Conservation (phyloP, 1,140 invertebrate genomes). For the Drosophila mayri region DNA sequence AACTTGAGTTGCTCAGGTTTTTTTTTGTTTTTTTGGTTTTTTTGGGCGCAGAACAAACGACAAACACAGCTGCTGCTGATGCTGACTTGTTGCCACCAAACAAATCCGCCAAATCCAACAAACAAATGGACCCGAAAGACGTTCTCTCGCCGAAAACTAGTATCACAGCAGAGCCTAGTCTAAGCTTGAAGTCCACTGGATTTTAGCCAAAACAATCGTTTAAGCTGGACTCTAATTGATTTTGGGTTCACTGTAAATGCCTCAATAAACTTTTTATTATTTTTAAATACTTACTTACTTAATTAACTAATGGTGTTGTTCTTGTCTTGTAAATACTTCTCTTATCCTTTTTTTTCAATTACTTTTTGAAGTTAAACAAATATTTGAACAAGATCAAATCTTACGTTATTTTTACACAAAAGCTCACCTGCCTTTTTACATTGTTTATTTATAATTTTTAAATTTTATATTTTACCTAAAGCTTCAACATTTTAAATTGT, state of each 20-base stretch:
- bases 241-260: neutral
- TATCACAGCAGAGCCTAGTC: conserved; percentile 7
- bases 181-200: conserved; percentile 29
- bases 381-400: conserved; percentile 6
- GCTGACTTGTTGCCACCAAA: conserved; percentile 34
- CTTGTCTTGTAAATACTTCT: neutral
- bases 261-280: too few species aligned
- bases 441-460: neutral
- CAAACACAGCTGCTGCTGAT: conserved; percentile 45
- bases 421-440: conserved; percentile 5
- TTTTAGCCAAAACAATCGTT: conserved; percentile 25
- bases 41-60: conserved; percentile 47
- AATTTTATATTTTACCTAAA: neutral
- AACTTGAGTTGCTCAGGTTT: conserved; percentile 40
- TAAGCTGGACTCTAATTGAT: conserved; percentile 3
- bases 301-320: neutral
- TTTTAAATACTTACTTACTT: neutral
- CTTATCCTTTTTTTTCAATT: neutral
- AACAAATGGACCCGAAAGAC: conserved; percentile 31
- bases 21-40: conserved; percentile 26
- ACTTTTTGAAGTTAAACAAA: neutral
- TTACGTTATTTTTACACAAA: conserved; percentile 1
- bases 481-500: neutral
- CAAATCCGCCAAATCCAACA: conserved; percentile 17
- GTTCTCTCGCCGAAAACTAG: conserved; percentile 28